Percentiles rank a stretch among this genome's conserved stretches.
These are phyloP conservation scores for Camponotus floridanus DNA, from an alignment of 1,140 invertebrate species.

Conservation along the genomic window DNA sequence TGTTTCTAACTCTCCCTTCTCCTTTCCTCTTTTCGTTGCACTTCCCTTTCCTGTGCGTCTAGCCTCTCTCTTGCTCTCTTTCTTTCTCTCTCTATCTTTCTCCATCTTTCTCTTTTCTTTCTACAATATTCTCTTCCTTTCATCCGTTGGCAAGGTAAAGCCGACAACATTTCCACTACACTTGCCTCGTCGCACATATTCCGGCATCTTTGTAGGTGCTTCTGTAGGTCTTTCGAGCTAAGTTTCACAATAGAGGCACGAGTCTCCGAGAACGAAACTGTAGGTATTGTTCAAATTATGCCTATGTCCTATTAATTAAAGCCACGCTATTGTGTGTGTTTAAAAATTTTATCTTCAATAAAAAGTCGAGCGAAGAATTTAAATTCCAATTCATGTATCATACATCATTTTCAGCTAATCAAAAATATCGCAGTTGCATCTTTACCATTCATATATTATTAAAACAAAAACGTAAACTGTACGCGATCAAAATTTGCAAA, in stretches of 20 bases:
- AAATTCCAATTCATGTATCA: background rate
- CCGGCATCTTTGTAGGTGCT: slow-evolving; percentile 36
- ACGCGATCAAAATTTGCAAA: slow-evolving; percentile 13
- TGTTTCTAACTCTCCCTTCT: slow-evolving; percentile 66
- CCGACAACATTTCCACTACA: slow-evolving; percentile 59
- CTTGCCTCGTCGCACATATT: slow-evolving; percentile 34
- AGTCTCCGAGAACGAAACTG: slow-evolving; percentile 32
- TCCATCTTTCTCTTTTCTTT: slow-evolving; percentile 16
- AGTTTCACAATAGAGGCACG: slow-evolving; percentile 52
- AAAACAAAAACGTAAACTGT: background rate
- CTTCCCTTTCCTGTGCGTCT: slow-evolving; percentile 5
- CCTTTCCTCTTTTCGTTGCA: slow-evolving; percentile 23
- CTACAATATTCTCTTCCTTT: slow-evolving; percentile 40
- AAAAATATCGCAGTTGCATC: slow-evolving; percentile 21
- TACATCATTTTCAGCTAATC: slow-evolving; percentile 15
- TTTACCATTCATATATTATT: slow-evolving; percentile 10
- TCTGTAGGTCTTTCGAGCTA: slow-evolving; percentile 50
- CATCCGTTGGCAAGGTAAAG: slow-evolving; percentile 62
- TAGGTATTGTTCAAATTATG: slow-evolving; percentile 46
- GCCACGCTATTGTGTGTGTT: background rate
- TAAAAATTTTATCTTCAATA: slow-evolving; percentile 28
- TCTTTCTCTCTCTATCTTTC: background rate
- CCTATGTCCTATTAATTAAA: slow-evolving; percentile 44
- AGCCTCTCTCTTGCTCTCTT: background rate
- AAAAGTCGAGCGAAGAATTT: background rate